phyloP scores from a whole-genome alignment of 2,797 vertebrate genomes.

The Cynodonichthys magdalenae region DNA sequence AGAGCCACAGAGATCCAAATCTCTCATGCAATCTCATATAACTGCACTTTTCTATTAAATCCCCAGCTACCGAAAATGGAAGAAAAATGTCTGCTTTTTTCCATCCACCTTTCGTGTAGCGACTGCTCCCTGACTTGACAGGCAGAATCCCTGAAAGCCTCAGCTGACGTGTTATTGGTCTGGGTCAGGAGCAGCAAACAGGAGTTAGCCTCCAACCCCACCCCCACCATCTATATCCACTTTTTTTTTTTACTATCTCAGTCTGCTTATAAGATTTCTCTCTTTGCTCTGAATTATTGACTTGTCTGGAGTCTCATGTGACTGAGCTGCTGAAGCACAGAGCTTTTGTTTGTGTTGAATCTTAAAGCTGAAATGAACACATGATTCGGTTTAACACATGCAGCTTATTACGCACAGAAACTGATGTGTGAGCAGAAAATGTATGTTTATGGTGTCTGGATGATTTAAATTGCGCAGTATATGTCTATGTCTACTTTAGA shows the following conservation, averaged over 20 bases:
- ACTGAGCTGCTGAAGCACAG: constrained; percentile 41
- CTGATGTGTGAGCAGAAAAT: constrained; percentile 11
- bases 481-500: too few species aligned
- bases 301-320: constrained; percentile 67
- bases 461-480: too few species aligned
- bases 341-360: constrained; percentile 29
- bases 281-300: constrained; percentile 81
- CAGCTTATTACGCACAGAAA: background rate
- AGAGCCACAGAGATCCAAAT: constrained; percentile 1
- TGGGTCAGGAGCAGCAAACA: constrained; percentile 63
- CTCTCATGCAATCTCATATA: constrained; percentile 12
- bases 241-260: constrained; percentile 45
- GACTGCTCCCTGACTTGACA: constrained; percentile 64
- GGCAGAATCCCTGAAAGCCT: constrained; percentile 65
- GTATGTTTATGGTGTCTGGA: too few species aligned
- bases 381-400: constrained; percentile 5
- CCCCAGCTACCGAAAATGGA: constrained; percentile 19
- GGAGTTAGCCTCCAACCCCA: constrained; percentile 42
- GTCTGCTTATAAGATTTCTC: constrained; percentile 70
- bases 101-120: constrained; percentile 19
- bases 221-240: constrained; percentile 39
- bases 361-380: constrained; percentile 34
- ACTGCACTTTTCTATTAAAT: constrained; percentile 20
- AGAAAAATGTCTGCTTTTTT: constrained; percentile 17
- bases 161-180: constrained; percentile 71